phyloP scores from a whole-genome alignment of 2,888 invertebrate species.

The Cabera pusaria region DNA sequence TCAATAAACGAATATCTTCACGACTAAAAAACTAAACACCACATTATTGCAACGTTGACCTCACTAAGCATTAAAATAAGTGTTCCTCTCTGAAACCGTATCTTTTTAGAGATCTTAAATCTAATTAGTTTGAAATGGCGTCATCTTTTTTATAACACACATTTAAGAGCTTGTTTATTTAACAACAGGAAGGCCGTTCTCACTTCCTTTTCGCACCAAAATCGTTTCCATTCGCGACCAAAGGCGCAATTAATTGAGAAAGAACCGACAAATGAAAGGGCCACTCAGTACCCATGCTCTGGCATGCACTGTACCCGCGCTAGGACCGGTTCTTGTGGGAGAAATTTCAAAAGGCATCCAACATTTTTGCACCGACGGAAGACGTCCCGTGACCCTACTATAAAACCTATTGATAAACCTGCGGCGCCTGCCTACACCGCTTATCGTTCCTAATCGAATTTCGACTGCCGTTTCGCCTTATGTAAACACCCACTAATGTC shows the following conservation, averaged over 20 bases:
- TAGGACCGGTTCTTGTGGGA: slow-evolving; percentile 42
- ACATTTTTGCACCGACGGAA: slow-evolving; percentile 61
- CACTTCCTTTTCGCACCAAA: slow-evolving; percentile 19
- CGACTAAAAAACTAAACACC: too few relatives aligned
- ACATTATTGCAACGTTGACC: too few relatives aligned
- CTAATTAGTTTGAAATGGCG: too few relatives aligned
- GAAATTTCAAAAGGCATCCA: slow-evolving; percentile 38
- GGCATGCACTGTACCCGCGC: slow-evolving; percentile 10
- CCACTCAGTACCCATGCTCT: slow-evolving; percentile 1
- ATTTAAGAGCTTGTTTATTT: slow-evolving; percentile 3
- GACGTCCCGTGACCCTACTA: slow-evolving; percentile 40
- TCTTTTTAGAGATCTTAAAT: too few relatives aligned
- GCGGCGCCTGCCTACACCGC: slow-evolving; percentile 70
- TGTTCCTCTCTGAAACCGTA: too few relatives aligned
- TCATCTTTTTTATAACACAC: too few relatives aligned
- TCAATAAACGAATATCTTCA: too few relatives aligned
- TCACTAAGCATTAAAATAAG: too few relatives aligned
- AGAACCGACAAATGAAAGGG: slow-evolving; percentile 23
- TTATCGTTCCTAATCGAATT: slow-evolving; percentile 76
- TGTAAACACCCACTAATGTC: slow-evolving; percentile 75
- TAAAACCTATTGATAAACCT: slow-evolving; percentile 64
- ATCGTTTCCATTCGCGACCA: slow-evolving; percentile 9
- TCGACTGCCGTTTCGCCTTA: slow-evolving; percentile 81
- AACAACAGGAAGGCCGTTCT: slow-evolving; percentile 18
- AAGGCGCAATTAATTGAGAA: slow-evolving; percentile 17